Conservation (phyloP, 2,797 vertebrate species). For the Epinephelus malabaricus region DNA sequence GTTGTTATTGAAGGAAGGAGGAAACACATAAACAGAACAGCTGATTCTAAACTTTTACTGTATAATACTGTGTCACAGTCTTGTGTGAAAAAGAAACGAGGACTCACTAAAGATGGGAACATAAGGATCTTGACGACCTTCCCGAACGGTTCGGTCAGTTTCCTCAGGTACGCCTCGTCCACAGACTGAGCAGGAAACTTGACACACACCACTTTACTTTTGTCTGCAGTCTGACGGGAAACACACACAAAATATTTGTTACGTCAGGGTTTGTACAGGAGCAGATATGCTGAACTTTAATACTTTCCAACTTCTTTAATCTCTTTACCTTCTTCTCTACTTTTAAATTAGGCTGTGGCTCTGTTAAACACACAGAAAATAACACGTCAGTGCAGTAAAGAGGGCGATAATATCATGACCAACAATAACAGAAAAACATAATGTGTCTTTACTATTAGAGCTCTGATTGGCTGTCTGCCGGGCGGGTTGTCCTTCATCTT, state of each 20-base stretch:
- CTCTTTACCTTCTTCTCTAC: constrained; percentile 57
- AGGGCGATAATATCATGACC: neutral
- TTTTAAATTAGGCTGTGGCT: neutral
- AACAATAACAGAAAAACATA: neutral
- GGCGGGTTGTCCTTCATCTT: constrained; percentile 9
- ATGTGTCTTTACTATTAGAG: constrained; percentile 37
- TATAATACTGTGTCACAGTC: too few relatives aligned
- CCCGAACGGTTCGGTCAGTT: constrained; percentile 77
- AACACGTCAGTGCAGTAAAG: neutral
- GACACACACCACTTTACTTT: constrained; percentile 80
- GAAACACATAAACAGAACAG: too few relatives aligned
- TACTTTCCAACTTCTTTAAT: fast-evolving
- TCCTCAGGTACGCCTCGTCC: constrained; percentile 74
- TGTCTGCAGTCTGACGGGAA: constrained; percentile 22
- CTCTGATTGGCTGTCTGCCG: constrained; percentile 24
- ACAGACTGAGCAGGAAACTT: constrained; percentile 76
- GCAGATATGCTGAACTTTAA: fast-evolving
- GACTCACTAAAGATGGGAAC: constrained; percentile 81
- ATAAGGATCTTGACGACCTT: constrained; percentile 76
- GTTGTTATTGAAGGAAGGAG: too few relatives aligned
- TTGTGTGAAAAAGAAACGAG: neutral
- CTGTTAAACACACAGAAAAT: constrained; percentile 41
- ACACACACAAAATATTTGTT: neutral
- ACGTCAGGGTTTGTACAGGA: fast-evolving
- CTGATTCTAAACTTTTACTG: too few relatives aligned